Evolutionary conservation across 2,888 invertebrate genomes (phyloP), one percentile per base, ranked within the genome.

Genomic region (Drosophila borealis): DNA sequence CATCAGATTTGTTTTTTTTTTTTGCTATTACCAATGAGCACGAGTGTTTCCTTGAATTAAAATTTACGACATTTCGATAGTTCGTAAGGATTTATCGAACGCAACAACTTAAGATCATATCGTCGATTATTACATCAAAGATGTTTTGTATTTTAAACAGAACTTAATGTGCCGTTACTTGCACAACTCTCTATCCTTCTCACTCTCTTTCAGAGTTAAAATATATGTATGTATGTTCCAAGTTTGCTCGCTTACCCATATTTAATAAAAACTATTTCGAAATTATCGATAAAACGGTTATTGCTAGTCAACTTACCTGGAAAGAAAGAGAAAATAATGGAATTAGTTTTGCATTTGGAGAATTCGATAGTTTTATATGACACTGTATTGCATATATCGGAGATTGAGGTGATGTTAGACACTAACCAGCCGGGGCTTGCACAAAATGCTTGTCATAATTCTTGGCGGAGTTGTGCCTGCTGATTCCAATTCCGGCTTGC

Each of bases 301-400:
- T 41, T 34, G 10, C 3, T 48, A 39, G 51, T 61, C 44, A 75
- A 86, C 86, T 87, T 87, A 87, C 86, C 86, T 87, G 61, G 61
- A 77, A 83, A 67, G 39, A 53, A 48, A 37, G 37, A 63, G 51
- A 44, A 39, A 48, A 19, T 13, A 33, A 17, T 34, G 4, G 0
- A 2, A 63, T 61, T 46, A 67, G 37, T 19, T 34, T 17, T 19
- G 21, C 4, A 46, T 14, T 19, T 45, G n/a, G 14, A 29, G n/a
- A 11, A n/a, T 34, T 48, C 29, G 29, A 29, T 29, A 29, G 29
- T 8, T 29, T 29, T 29, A 29, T 29, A 29, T 29, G 29, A 8
- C 5, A 29, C 8, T 8, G 29, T 29, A 29, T 25, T 10, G 14
- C 13, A 10, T 34, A n/a, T 29, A 48, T 25, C 0, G 2, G 0